Evolutionary conservation across 2,797 vertebrate species (phyloP).

Genomic region (Neostethus bicornis): DNA sequence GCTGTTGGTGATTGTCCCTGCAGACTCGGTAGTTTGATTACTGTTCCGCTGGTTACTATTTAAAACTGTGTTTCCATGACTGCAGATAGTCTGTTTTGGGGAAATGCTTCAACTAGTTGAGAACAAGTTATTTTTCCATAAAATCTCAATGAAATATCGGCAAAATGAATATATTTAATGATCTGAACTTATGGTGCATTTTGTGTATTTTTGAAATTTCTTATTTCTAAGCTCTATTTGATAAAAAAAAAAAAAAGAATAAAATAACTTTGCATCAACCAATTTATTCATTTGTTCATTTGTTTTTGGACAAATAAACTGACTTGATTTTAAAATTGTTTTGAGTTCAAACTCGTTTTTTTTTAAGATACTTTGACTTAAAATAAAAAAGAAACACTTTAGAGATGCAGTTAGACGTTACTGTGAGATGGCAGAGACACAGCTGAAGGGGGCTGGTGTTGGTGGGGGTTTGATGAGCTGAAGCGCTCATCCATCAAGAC

Average conservation of each 20-base stretch:
- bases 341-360: not conserved
- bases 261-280: too few species aligned
- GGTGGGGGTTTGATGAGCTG: constrained; percentile 69
- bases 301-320: too few species aligned
- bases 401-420: constrained; percentile 7
- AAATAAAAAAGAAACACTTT: not conserved
- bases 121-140: not conserved
- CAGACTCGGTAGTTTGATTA: not conserved
- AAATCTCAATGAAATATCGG: not conserved
- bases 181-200: too few species aligned
- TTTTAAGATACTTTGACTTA: not conserved
- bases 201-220: not conserved
- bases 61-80: not conserved
- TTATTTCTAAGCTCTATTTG: not conserved
- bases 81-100: not conserved
- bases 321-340: too few species aligned
- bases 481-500: constrained; percentile 82
- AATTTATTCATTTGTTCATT: too few species aligned
- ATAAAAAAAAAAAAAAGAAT: not conserved
- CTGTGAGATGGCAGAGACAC: constrained; percentile 27
- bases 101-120: too few species aligned
- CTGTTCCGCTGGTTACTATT: not conserved
- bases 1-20: too few species aligned
- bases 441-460: constrained; percentile 50
- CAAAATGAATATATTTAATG: too few species aligned